A percentile compares a stretch with the other conserved stretches of the same genome.
Evolutionary conservation across 2,888 invertebrate species (phyloP).

Genomic region (Papilio elwesi): DNA sequence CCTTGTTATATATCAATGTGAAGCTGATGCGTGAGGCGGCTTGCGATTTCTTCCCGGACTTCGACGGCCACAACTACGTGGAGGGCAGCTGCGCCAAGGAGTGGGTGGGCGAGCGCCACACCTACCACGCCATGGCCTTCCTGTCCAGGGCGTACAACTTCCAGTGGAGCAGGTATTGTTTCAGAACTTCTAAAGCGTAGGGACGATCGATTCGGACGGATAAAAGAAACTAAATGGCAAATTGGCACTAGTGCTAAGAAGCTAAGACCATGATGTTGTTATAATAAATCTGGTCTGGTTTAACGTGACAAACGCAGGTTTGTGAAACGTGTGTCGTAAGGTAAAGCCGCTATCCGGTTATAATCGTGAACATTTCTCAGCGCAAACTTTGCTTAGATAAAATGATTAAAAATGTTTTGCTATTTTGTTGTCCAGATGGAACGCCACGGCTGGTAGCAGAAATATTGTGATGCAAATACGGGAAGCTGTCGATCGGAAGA

Average conservation of each 20-base stretch:
- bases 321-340: too few species aligned
- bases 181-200: too few species aligned
- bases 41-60: conserved; percentile 92
- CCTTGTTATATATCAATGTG: not conserved
- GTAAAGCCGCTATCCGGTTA: too few species aligned
- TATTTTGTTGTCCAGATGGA: conserved; percentile 79
- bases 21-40: conserved; percentile 86
- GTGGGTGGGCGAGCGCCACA: conserved; percentile 89
- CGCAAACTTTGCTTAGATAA: too few species aligned
- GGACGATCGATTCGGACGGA: too few species aligned
- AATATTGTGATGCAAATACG: conserved; percentile 88
- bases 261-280: too few species aligned
- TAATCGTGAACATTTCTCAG: too few species aligned
- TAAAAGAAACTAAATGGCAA: too few species aligned
- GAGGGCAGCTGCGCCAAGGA: conserved; percentile 88
- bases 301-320: too few species aligned
- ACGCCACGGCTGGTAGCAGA: conserved; percentile 83
- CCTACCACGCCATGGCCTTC: conserved; percentile 91
- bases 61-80: conserved; percentile 89
- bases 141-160: conserved; percentile 89
- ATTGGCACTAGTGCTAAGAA: too few species aligned
- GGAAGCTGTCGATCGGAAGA: conserved; percentile 84
- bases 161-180: conserved; percentile 88
- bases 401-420: too few species aligned
- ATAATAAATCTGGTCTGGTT: too few species aligned